Percentiles rank a stretch among this genome's conserved stretches.
Evolutionary conservation across 2,113 vertebrate species (phyloP).

Genomic region (Grammomys dolichurus): DNA sequence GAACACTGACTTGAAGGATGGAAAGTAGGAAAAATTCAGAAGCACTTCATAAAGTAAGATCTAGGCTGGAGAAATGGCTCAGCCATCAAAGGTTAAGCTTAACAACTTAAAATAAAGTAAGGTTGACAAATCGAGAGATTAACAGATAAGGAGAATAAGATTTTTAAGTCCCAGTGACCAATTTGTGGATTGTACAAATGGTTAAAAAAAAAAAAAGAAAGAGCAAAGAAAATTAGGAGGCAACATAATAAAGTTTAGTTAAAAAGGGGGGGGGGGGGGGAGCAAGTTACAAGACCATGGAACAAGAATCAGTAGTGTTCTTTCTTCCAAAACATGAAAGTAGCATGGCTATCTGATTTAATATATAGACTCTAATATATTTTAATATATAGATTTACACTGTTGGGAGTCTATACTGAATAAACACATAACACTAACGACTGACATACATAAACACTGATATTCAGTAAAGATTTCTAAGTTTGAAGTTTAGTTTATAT

Average conservation of each 20-base stretch:
- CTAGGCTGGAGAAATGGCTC: neutral
- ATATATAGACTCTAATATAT: neutral
- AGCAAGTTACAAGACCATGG: neutral
- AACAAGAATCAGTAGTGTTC: neutral
- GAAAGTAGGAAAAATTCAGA: neutral
- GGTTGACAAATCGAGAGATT: neutral
- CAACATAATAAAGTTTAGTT: slow-evolving; percentile 20
- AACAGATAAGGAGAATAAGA: neutral
- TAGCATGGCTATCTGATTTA: neutral
- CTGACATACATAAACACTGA: neutral
- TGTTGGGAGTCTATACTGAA: slow-evolving; percentile 17
- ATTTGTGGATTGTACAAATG: neutral
- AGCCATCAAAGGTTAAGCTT: neutral
- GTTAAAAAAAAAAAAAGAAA: neutral
- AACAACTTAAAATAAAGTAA: neutral
- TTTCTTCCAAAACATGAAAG: slow-evolving; percentile 31
- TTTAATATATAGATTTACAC: neutral
- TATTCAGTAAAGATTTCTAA: neutral
- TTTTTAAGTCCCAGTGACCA: neutral
- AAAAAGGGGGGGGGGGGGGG: too few relatives aligned
- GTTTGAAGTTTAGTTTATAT: neutral
- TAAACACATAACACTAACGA: slow-evolving; percentile 2
- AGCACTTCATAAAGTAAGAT: neutral
- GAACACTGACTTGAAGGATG: slow-evolving; percentile 14
- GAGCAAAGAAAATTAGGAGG: neutral